Evolutionary conservation across 2,888 invertebrate species (phyloP).

Genomic region (Tetragnatha montana): DNA sequence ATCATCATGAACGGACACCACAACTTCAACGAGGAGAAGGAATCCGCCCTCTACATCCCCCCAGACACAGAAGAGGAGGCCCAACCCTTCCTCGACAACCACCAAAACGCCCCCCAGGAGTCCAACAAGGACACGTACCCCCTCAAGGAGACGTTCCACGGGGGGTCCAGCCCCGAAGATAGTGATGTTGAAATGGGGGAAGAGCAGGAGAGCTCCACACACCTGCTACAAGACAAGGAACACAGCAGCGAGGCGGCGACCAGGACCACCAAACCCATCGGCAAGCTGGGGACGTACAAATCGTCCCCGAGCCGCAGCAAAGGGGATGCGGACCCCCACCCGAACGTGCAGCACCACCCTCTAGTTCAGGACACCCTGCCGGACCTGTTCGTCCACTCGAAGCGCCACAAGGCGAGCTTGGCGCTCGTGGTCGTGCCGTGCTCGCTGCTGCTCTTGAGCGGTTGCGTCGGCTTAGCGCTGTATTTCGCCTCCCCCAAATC

Average conservation of each 20-base stretch:
- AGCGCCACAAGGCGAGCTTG: conserved; percentile 20
- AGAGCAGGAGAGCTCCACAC: conserved; percentile 60
- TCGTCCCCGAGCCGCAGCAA: conserved; percentile 59
- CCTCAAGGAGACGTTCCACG: conserved; percentile 29
- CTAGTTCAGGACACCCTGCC: conserved; percentile 45
- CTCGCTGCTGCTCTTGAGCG: not conserved
- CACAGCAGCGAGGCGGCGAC: conserved; percentile 7
- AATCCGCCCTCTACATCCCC: not conserved
- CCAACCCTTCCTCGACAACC: conserved; percentile 47
- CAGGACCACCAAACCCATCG: conserved; percentile 36
- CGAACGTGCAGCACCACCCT: conserved; percentile 59
- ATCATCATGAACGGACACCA: conserved; percentile 64
- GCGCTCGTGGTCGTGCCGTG: conserved; percentile 3
- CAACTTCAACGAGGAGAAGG: conserved; percentile 55
- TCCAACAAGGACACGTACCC: conserved; percentile 25
- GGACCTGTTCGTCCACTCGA: conserved; percentile 18
- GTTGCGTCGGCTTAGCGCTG: conserved; percentile 16
- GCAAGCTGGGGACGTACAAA: conserved; percentile 48
- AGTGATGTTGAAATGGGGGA: conserved; percentile 36
- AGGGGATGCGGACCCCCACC: conserved; percentile 36
- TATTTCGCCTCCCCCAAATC: conserved; percentile 2
- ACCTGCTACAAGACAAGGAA: conserved; percentile 30
- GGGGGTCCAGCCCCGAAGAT: conserved; percentile 42
- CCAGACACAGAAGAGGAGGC: conserved; percentile 48
- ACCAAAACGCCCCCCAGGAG: conserved; percentile 16